Percentiles rank a stretch among this genome's conserved stretches.
Evolutionary conservation across 2,797 vertebrate species (phyloP).

Genomic region (Falco columbarius): DNA sequence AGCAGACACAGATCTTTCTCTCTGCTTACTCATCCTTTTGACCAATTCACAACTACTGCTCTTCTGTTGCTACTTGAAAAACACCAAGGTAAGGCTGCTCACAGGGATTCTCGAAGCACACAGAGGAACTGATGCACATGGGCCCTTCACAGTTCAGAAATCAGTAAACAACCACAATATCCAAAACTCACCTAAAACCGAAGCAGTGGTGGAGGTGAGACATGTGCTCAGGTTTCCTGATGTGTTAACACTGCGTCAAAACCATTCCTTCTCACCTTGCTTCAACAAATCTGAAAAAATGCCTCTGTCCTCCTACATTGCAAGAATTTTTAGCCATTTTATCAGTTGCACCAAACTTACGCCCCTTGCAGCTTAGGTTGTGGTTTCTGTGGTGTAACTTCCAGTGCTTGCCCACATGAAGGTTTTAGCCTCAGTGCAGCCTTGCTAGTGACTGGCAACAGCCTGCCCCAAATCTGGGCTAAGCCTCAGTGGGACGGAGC

Average conservation of each 20-base stretch:
- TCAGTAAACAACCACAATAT: background rate
- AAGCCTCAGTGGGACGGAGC: background rate
- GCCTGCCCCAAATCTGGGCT: background rate
- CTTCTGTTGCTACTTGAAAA: background rate
- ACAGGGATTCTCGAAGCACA: background rate
- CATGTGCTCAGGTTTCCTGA: background rate
- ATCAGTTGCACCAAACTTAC: accelerated
- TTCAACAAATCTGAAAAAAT: background rate
- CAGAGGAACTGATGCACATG: accelerated
- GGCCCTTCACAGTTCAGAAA: background rate
- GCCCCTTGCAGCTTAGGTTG: accelerated
- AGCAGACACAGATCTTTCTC: background rate
- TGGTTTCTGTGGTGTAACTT: accelerated
- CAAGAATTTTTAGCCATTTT: background rate
- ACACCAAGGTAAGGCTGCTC: background rate
- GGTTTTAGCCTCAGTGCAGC: background rate
- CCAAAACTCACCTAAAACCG: background rate
- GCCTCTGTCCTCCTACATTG: background rate
- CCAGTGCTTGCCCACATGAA: accelerated
- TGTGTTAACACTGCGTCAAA: background rate
- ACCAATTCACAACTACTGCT: background rate
- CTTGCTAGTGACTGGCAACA: background rate
- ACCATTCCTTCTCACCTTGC: background rate
- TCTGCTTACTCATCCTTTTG: background rate
- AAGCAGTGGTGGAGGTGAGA: background rate